phyloP scores from a whole-genome alignment of 1,140 invertebrate species.

The Yoshiicerus persimilis region DNA sequence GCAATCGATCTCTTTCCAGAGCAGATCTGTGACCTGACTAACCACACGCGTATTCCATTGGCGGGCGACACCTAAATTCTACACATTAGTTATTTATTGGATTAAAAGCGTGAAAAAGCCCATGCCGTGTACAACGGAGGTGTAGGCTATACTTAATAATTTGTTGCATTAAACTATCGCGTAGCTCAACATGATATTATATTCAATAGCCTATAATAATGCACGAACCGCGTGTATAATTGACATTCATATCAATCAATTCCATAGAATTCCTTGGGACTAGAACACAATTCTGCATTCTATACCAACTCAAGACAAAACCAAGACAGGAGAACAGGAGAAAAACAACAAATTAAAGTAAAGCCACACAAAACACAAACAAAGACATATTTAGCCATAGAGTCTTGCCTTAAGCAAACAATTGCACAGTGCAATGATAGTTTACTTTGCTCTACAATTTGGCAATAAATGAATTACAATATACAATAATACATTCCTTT shows the following conservation, averaged over 20 bases:
- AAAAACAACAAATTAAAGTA: not conserved
- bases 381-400: not conserved
- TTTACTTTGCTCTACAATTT: not conserved
- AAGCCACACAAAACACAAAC: not conserved
- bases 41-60: not conserved
- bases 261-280: not conserved
- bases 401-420: not conserved
- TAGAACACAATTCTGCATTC: too few species aligned
- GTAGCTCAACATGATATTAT: not conserved
- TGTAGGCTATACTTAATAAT: not conserved
- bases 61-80: not conserved
- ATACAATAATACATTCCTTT: not conserved
- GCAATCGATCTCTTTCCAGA: slow-evolving; percentile 6
- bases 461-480: not conserved
- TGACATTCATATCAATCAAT: not conserved
- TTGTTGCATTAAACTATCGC: not conserved
- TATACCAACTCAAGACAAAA: not conserved
- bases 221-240: not conserved
- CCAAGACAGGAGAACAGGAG: not conserved
- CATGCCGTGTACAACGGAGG: not conserved
- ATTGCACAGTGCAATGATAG: not conserved
- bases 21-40: not conserved
- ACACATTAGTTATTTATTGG: not conserved
- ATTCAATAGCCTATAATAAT: not conserved
- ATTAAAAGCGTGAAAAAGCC: not conserved